These are phyloP conservation scores for Brevimyrus niger DNA, from an alignment of 2,113 vertebrate species.

Conservation along the genomic window DNA sequence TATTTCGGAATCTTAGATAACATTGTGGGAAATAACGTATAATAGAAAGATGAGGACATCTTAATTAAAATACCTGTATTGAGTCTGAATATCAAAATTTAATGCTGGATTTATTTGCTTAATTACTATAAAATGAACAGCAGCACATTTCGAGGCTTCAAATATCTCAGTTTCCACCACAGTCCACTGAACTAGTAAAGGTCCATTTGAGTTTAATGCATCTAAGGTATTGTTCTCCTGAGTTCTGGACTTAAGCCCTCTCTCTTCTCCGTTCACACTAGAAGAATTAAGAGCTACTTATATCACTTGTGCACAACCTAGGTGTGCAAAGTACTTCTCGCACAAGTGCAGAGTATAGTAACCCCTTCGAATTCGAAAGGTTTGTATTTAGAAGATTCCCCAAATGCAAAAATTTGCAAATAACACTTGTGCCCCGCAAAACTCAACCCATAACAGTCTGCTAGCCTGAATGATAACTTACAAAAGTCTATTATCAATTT, in stretches of 20 bases:
- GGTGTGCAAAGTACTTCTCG: neutral
- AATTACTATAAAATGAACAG: neutral
- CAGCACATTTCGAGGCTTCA: neutral
- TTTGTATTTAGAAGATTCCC: neutral
- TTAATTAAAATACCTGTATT: neutral
- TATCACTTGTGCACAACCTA: neutral
- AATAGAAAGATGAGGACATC: neutral
- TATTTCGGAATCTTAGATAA: neutral
- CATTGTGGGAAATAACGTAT: neutral
- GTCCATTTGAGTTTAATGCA: neutral
- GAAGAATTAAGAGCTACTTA: neutral
- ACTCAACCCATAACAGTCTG: neutral
- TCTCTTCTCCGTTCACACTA: neutral
- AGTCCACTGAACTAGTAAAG: neutral
- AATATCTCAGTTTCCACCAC: neutral
- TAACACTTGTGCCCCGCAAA: neutral
- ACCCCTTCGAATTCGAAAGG: neutral
- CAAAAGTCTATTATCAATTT: neutral
- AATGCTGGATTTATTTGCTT: neutral
- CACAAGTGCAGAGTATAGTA: neutral
- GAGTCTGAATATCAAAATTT: neutral
- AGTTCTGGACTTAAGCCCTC: neutral
- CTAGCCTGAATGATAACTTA: neutral
- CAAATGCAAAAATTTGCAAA: neutral
- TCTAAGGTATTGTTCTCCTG: neutral